Evolutionary conservation across 2,113 vertebrate species (phyloP).

Genomic region (Antigone vipio): DNA sequence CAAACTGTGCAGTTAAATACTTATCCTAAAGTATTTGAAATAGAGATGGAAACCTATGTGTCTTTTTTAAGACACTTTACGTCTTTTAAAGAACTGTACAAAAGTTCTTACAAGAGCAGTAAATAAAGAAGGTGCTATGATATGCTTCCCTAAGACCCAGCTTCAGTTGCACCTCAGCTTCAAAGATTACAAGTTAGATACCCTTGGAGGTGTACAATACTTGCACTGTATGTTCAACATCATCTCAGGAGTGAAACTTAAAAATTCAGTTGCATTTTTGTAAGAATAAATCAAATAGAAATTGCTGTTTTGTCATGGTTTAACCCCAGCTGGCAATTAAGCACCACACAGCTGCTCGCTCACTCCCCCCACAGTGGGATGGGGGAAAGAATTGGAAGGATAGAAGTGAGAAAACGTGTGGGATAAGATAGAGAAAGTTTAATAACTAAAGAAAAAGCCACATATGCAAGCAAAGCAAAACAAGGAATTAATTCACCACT

Average conservation of each 20-base stretch:
- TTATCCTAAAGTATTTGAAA: background rate
- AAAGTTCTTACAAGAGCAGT: background rate
- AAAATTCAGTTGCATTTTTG: background rate
- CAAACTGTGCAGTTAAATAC: background rate
- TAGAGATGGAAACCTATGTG: background rate
- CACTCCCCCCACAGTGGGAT: no score
- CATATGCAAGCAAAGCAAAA: no score
- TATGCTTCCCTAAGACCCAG: accelerated
- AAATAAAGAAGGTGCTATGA: background rate
- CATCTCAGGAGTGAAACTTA: background rate
- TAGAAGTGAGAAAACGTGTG: no score
- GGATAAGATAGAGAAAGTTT: no score
- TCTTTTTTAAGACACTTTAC: background rate
- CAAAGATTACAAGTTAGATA: background rate
- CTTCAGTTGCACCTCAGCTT: background rate
- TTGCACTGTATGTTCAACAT: background rate
- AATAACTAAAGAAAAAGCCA: no score
- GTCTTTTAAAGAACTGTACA: background rate
- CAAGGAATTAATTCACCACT: no score
- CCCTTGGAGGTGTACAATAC: background rate
- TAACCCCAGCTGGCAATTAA: no score
- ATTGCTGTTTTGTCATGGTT: background rate
- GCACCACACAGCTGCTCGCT: no score
- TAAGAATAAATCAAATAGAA: background rate
- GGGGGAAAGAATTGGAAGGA: no score